Percentiles rank a stretch among this genome's conserved stretches.
phyloP scores from a whole-genome alignment of 1,140 invertebrate species.

The Cydia amplana region DNA sequence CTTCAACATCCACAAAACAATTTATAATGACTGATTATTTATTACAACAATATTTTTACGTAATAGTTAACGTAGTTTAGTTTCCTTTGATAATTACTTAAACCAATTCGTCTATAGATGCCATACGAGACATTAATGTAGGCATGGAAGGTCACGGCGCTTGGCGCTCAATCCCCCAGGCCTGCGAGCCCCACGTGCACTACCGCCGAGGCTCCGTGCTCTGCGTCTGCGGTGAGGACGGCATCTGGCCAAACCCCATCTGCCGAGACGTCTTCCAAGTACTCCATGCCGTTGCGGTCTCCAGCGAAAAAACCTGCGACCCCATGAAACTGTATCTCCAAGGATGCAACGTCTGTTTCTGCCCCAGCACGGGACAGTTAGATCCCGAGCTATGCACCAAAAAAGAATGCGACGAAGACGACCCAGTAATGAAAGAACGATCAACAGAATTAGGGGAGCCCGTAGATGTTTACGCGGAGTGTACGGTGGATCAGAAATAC shows the following conservation, averaged over 20 bases:
- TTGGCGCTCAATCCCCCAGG: constrained; percentile 49
- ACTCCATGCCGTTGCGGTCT: constrained; percentile 53
- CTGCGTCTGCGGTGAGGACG: constrained; percentile 65
- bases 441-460: constrained; percentile 24
- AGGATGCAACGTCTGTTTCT: constrained; percentile 67
- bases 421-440: constrained; percentile 43
- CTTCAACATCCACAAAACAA: too few relatives aligned
- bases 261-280: constrained; percentile 60
- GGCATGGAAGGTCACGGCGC: constrained; percentile 69
- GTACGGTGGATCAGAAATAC: constrained; percentile 47
- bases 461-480: constrained; percentile 58
- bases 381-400: constrained; percentile 56
- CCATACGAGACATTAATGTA: constrained; percentile 57
- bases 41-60: too few relatives aligned
- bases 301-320: constrained; percentile 43
- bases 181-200: constrained; percentile 56
- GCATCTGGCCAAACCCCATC: constrained; percentile 64
- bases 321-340: constrained; percentile 58
- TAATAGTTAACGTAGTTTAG: neutral
- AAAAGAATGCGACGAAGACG: constrained; percentile 50
- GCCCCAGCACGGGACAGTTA: constrained; percentile 49
- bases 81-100: constrained; percentile 1
- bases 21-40: too few relatives aligned
- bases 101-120: constrained; percentile 47
- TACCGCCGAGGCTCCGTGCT: constrained; percentile 50